Conservation (phyloP, 1,140 invertebrate species). For the Caenorhabditis brenneri region DNA sequence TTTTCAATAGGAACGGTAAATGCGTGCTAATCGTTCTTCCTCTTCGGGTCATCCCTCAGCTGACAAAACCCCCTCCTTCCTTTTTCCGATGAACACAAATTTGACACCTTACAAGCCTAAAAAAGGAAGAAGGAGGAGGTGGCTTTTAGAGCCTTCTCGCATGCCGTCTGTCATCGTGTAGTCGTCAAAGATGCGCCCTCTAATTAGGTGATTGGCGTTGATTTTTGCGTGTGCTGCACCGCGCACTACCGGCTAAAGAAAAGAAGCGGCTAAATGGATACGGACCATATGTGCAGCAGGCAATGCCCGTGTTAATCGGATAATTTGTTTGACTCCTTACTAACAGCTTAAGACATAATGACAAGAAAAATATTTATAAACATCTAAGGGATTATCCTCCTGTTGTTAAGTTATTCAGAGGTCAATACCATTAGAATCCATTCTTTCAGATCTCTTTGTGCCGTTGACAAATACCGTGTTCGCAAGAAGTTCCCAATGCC, state of each 20-base stretch:
- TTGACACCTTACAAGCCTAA: constrained; percentile 39
- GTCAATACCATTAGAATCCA: not conserved
- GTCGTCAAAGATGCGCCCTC: not conserved
- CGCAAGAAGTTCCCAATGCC: constrained; percentile 97
- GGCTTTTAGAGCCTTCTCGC: constrained; percentile 36
- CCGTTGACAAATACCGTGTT: constrained; percentile 99
- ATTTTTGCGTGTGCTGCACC: constrained; percentile 9
- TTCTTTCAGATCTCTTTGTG: constrained; percentile 83
- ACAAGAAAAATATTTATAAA: not conserved
- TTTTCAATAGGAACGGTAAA: constrained; percentile 23
- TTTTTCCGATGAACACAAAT: not conserved
- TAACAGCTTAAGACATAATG: not conserved
- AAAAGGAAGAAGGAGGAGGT: not conserved
- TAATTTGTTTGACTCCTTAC: constrained; percentile 33
- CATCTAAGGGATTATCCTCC: not conserved
- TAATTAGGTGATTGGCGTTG: constrained; percentile 46
- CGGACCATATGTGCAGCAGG: constrained; percentile 16
- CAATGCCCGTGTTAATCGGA: constrained; percentile 14
- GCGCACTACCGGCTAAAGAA: constrained; percentile 26
- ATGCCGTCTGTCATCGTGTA: constrained; percentile 18
- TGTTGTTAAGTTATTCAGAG: too few species aligned
- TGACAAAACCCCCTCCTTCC: not conserved
- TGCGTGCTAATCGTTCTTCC: constrained; percentile 5
- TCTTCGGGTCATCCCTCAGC: not conserved
- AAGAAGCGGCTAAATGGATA: not conserved